Base-by-base conservation (phyloP, 1,140 invertebrate genomes). In the Drosophila rhopaloa region DNA sequence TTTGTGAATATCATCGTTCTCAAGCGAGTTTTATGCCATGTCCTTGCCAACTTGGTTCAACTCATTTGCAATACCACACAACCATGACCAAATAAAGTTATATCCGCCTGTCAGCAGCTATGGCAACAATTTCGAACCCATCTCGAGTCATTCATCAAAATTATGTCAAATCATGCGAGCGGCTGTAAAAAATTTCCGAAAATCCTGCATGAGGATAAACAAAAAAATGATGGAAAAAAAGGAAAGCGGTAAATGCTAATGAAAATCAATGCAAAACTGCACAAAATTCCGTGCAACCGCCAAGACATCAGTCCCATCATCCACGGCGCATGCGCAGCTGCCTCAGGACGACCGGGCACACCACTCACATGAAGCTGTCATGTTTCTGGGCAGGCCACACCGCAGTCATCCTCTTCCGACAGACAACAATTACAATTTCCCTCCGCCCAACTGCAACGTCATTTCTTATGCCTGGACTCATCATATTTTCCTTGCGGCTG, bases 111-210 rank as follows among this genome's bases (percentile, higher is more conserved):
- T 88, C 79, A 79, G 48, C 65, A 48, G 40, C 35, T 35, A 50
- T 59, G 54, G 67, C 44, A 89, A 77, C 84, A 80, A 38, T 41
- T 40, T 57, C 37, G 50, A 59, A 54, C 44, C 38, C 38, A 38
- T 27, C 44, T 41, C 32, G 60, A 76, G 46, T 68, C 78, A 90
- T 89, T 81, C 74, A 84, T 89, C 85, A 89, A 89, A 89, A 90
- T 89, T 90, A 90, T 89, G 85, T 89, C 85, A 79, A 90, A 81
- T 89, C 85, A 89, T 89, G 77, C 80, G 38, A 89, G 62, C 84
- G 84, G 81, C 84, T 88, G 84, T 40, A 73, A 54, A 60, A 79
- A 79, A 41, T 14, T 58, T 9, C 38, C 50, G 4, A 32, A 58
- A 71, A 63, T 63, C 51, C 57, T 29, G 11, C 32, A 71, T 14